phyloP scores from a whole-genome alignment of 1,140 invertebrate species.

The Drosophila lowei region DNA sequence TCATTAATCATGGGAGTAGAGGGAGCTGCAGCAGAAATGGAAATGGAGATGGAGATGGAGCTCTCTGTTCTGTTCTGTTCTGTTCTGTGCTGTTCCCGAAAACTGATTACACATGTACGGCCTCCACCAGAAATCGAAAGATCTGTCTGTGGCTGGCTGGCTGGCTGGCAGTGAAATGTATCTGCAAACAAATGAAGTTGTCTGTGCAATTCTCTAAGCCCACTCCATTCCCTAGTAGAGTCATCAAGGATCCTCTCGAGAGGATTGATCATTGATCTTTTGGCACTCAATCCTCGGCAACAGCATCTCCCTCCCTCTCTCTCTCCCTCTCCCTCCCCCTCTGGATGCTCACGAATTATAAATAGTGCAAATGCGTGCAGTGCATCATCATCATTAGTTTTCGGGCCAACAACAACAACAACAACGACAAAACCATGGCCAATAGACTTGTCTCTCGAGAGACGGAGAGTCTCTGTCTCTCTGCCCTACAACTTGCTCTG shows the following conservation, averaged over 20 bases:
- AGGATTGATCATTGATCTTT: conserved; percentile 80
- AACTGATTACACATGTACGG: conserved; percentile 73
- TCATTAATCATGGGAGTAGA: conserved; percentile 67
- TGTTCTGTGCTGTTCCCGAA: conserved; percentile 12
- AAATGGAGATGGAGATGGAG: background rate
- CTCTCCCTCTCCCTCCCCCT: conserved; percentile 9
- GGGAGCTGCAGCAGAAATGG: conserved; percentile 3
- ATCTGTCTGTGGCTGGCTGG: conserved; percentile 24
- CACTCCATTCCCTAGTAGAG: conserved; percentile 56
- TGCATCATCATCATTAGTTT: conserved; percentile 81
- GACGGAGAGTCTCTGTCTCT: background rate
- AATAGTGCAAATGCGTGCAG: conserved; percentile 80
- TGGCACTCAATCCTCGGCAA: conserved; percentile 65
- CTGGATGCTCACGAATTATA: conserved; percentile 69
- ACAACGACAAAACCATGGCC: conserved; percentile 26
- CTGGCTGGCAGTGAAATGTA: conserved; percentile 60
- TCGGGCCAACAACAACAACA: conserved; percentile 28
- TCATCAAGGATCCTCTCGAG: conserved; percentile 59
- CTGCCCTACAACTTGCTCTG: conserved; percentile 48
- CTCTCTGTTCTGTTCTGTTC: conserved; percentile 9
- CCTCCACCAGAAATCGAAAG: conserved; percentile 66
- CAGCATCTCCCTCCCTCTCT: too few relatives aligned
- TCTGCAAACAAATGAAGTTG: conserved; percentile 81
- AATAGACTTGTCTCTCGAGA: conserved; percentile 67
- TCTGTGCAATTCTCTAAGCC: conserved; percentile 47